Percentiles rank a stretch among this genome's conserved stretches.
These are phyloP conservation scores for Jacana jacana DNA, from an alignment of 2,113 vertebrate genomes.

Conservation along the genomic window DNA sequence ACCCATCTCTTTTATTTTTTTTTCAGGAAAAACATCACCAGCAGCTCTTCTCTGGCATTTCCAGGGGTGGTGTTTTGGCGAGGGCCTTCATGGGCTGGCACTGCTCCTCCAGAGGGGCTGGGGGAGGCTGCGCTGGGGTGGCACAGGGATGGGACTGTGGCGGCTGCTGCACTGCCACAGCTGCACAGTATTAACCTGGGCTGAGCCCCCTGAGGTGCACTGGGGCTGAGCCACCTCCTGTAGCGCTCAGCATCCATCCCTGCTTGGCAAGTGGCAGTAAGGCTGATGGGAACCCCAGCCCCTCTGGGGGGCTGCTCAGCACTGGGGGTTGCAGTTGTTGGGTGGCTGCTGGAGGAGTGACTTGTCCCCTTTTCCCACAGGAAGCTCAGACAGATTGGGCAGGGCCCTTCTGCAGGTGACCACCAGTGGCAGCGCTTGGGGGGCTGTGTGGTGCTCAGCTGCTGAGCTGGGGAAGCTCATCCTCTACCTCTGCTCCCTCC, in stretches of 20 bases:
- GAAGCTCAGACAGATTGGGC: conserved; percentile 82
- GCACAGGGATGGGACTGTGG: neutral
- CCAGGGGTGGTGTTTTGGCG: accelerated
- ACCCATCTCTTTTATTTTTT: neutral
- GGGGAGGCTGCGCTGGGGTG: neutral
- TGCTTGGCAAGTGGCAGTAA: neutral
- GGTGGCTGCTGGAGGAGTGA: neutral
- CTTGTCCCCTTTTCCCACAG: conserved; percentile 47
- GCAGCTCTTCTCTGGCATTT: neutral
- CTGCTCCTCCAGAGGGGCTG: neutral
- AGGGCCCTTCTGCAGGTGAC: conserved; percentile 85
- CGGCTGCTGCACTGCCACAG: accelerated
- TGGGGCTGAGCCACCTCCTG: accelerated
- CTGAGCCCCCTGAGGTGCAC: accelerated
- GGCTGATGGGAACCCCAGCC: accelerated
- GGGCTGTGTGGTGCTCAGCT: conserved; percentile 70
- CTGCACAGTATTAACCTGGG: neutral
- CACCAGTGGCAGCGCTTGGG: conserved; percentile 77
- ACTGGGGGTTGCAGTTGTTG: accelerated
- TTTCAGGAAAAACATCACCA: neutral
- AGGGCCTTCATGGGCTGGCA: accelerated
- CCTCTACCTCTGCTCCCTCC: conserved; percentile 81
- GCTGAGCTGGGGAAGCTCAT: conserved; percentile 78
- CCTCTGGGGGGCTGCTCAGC: neutral
- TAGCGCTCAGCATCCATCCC: neutral